A percentile compares a stretch with the other conserved stretches of the same genome.
Evolutionary conservation across 2,797 vertebrate genomes (phyloP).

Genomic region (Calcarius lapponicus): DNA sequence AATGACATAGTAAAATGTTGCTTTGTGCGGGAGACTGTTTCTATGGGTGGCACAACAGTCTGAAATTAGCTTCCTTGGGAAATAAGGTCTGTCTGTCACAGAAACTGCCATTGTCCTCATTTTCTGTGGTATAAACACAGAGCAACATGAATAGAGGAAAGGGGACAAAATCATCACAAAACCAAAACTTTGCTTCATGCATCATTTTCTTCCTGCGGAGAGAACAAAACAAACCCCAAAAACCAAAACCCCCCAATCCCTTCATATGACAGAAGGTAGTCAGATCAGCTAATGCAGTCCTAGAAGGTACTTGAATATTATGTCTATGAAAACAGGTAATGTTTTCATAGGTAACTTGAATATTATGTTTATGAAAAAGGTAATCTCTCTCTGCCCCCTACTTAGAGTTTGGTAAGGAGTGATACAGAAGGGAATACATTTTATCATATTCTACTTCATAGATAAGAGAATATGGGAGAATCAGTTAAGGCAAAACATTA

Average conservation of each 20-base stretch:
- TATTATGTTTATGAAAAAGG: not conserved
- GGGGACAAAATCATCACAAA: not conserved
- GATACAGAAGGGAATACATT: not conserved
- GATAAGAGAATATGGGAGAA: conserved; percentile 35
- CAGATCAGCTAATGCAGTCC: not conserved
- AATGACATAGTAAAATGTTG: not conserved
- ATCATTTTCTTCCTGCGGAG: not conserved
- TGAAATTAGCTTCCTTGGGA: conserved; percentile 29
- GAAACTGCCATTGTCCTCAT: not conserved
- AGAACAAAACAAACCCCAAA: not conserved
- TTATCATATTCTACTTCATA: conserved; percentile 3
- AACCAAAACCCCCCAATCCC: not conserved
- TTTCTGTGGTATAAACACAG: not conserved
- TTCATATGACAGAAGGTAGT: not conserved
- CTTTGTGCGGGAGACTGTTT: not conserved
- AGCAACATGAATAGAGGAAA: not conserved
- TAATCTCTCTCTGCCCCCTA: no score
- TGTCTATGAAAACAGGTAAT: not conserved
- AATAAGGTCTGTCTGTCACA: conserved; percentile 3
- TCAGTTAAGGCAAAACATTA: not conserved
- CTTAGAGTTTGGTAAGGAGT: not conserved
- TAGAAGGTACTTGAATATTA: not conserved
- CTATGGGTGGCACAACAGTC: not conserved
- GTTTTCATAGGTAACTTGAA: no score
- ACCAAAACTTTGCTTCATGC: not conserved